Evolutionary conservation across 2,888 invertebrate species (phyloP).

Genomic region (Elmis aenea): DNA sequence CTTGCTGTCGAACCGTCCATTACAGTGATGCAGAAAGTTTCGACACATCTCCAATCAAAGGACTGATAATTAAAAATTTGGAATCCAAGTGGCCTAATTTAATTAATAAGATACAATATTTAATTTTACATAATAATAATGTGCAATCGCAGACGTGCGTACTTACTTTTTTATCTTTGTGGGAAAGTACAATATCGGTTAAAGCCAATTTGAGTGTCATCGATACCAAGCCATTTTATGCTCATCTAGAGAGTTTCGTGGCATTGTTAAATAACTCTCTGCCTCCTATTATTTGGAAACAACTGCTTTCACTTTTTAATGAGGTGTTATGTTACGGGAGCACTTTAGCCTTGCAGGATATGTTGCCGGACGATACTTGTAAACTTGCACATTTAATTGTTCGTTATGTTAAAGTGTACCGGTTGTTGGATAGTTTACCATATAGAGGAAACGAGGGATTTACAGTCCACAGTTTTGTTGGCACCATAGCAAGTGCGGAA

Average conservation of each 20-base stretch:
- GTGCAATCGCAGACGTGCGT: constrained; percentile 65
- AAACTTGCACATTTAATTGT: constrained; percentile 80
- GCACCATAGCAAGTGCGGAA: constrained; percentile 39
- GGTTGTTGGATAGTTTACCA: constrained; percentile 58
- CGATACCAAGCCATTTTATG: constrained; percentile 84
- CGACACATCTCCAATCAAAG: constrained; percentile 82
- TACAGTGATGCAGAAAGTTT: constrained; percentile 76
- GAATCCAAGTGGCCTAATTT: constrained; percentile 81
- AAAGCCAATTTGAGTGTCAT: constrained; percentile 85
- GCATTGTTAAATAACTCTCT: constrained; percentile 64
- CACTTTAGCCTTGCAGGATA: constrained; percentile 81
- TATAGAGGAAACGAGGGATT: constrained; percentile 41
- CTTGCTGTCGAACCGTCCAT: constrained; percentile 54
- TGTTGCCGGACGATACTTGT: constrained; percentile 83
- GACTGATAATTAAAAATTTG: constrained; percentile 76
- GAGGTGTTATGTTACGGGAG: constrained; percentile 90
- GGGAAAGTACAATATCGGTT: constrained; percentile 88
- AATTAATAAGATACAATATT: constrained; percentile 63
- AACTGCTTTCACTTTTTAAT: constrained; percentile 78
- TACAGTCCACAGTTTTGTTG: constrained; percentile 45
- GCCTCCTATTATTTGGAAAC: constrained; percentile 80
- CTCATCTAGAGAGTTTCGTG: constrained; percentile 76
- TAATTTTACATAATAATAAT: constrained; percentile 55
- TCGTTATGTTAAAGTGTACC: constrained; percentile 78
- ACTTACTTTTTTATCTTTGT: constrained; percentile 76